Evolutionary conservation across 2,888 invertebrate species (phyloP).

Genomic region (Pinctada fucata): DNA sequence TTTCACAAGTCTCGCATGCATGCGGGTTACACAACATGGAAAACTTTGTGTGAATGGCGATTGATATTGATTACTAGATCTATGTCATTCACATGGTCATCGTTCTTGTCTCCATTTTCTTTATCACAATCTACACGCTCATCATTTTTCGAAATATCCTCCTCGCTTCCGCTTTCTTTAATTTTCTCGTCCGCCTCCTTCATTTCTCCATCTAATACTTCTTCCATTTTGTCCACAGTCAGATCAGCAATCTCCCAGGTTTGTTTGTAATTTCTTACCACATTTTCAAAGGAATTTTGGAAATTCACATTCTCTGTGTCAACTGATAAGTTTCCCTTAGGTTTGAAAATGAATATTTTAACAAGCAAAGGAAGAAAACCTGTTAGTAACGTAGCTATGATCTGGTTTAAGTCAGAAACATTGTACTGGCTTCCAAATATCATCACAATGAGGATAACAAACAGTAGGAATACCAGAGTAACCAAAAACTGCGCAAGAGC

Average conservation of each 20-base stretch:
- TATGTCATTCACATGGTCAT: too few species aligned
- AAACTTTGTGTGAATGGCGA: too few species aligned
- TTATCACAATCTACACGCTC: too few species aligned
- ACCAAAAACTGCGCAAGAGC: conserved; percentile 42
- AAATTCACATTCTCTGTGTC: conserved; percentile 61
- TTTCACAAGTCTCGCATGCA: too few species aligned
- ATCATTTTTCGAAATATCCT: too few species aligned
- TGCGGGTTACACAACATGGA: too few species aligned
- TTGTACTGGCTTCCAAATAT: conserved; percentile 52
- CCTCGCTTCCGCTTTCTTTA: too few species aligned
- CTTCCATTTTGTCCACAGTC: neutral
- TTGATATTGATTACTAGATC: too few species aligned
- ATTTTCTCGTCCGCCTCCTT: neutral
- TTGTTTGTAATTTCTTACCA: conserved; percentile 39
- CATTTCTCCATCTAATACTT: neutral
- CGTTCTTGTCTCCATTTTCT: neutral
- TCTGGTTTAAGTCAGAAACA: conserved; percentile 47
- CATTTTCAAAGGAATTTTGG: conserved; percentile 37
- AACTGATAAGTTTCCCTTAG: conserved; percentile 51
- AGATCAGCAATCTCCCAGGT: conserved; percentile 49
- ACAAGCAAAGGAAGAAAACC: conserved; percentile 54
- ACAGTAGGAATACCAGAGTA: conserved; percentile 48
- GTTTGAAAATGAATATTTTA: conserved; percentile 48
- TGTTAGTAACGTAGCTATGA: conserved; percentile 48
- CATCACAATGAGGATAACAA: conserved; percentile 51